Base-by-base conservation (phyloP, 2,888 invertebrate genomes). In the Drosophila siamana region DNA sequence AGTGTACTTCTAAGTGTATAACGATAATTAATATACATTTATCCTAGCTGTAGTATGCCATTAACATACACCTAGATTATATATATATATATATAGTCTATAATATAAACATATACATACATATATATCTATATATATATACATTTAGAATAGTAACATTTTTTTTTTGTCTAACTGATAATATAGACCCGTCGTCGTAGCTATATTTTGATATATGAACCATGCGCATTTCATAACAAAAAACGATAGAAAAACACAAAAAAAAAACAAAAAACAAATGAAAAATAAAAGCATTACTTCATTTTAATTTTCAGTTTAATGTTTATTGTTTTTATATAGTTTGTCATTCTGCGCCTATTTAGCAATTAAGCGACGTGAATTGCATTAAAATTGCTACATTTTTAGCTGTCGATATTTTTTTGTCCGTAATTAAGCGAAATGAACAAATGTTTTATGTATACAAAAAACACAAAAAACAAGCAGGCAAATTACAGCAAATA, bases 1-100 rank as follows among this genome's bases (percentile, higher is more conserved):
- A 81, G 87, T 80, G 84, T 86, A 81, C 75, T 81, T 87, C 64
- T 87, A 82, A 82, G 88, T 81, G 66, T 87, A 63, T 85, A 69
- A 81, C 68, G 79, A 55, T 85, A 76, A 73, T 71, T 67, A 54
- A 62, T 62, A 77, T 48, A 55, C 47, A 62, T 65, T 38, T 72
- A 67, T 72, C 52, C 75, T 81, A 85, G 88, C 77, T 78, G 68
- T 72, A 72, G 68, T 71, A 74, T 59, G 77, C 75, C 72, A 65
- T 73, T 72, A 77, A 77, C 73, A 68, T 73, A 67, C 56, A 65
- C 15, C 43, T 41, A 51, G 40, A 52, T 19, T 46, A 43, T n/a
- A n/a, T n/a, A n/a, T n/a, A n/a, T n/a, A n/a, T n/a, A n/a, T n/a
- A n/a, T 33, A 57, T 59, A 71, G 55, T 52, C 51, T 56, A 47